Conservation (phyloP, 2,113 vertebrate genomes). For the Nyctibius bracteatus region DNA sequence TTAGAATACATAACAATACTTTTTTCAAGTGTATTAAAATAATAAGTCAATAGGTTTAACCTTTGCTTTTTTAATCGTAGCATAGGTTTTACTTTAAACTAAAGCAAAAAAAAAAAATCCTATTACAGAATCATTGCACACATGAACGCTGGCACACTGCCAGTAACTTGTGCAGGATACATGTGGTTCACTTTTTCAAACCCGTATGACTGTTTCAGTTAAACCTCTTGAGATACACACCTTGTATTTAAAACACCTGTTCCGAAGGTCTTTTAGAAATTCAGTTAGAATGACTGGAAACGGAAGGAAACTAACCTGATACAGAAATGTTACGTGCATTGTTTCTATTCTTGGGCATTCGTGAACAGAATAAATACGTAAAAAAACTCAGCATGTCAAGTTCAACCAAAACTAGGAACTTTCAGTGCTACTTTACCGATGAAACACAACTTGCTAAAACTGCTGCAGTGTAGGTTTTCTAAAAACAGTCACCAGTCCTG, state of each 20-base stretch:
- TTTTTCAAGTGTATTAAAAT: background rate
- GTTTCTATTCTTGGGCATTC: background rate
- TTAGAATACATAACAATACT: background rate
- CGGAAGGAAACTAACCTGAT: slow-evolving; percentile 52
- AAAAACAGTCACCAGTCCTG: background rate
- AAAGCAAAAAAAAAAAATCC: background rate
- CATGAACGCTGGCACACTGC: background rate
- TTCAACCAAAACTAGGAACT: background rate
- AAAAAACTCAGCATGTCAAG: background rate
- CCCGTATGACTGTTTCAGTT: background rate
- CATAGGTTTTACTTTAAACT: background rate
- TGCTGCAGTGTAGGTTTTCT: background rate
- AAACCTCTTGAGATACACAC: slow-evolving; percentile 43
- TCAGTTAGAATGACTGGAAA: slow-evolving; percentile 57
- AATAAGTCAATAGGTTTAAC: background rate
- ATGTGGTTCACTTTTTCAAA: background rate
- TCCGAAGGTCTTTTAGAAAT: slow-evolving; percentile 20
- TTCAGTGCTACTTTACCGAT: background rate
- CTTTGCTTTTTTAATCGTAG: background rate
- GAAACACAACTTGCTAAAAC: background rate
- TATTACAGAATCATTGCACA: background rate
- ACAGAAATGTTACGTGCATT: background rate
- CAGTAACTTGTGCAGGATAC: slow-evolving; percentile 16
- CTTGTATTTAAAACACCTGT: slow-evolving; percentile 59
- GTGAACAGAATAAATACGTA: background rate